Evolutionary conservation across 2,888 invertebrate species (phyloP).

Genomic region (Acheta domesticus): DNA sequence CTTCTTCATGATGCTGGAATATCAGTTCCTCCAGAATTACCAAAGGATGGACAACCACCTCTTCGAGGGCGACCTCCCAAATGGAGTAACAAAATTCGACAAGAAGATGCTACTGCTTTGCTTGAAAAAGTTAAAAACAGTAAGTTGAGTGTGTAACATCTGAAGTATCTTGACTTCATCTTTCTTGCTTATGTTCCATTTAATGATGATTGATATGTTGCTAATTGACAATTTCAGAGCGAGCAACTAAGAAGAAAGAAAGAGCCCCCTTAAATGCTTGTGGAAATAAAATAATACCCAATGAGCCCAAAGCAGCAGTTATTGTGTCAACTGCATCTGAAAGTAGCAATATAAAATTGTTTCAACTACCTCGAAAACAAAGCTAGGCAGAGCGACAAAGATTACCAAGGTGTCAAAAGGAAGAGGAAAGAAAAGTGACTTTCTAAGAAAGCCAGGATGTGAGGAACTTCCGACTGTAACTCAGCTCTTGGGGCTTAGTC

Average conservation of each 20-base stretch:
- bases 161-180: no score
- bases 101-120: constrained; percentile 43
- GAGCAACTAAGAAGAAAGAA: constrained; percentile 26
- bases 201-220: neutral
- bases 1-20: constrained; percentile 49
- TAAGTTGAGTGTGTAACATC: neutral
- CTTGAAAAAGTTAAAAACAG: constrained; percentile 41
- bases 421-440: neutral
- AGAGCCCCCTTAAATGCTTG: neutral
- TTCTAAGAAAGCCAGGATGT: neutral
- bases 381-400: constrained; percentile 19
- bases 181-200: neutral
- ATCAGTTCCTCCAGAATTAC: constrained; percentile 43
- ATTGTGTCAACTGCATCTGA: constrained; percentile 18
- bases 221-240: constrained; percentile 26
- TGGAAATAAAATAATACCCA: neutral
- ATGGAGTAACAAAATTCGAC: constrained; percentile 38
- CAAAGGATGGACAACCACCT: constrained; percentile 19
- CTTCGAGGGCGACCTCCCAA: constrained; percentile 24
- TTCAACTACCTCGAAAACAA: constrained; percentile 26
- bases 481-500: constrained; percentile 26
- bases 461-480: constrained; percentile 28
- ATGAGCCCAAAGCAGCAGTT: constrained; percentile 19
- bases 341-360: constrained; percentile 1
- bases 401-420: constrained; percentile 20